A percentile compares a stretch with the other conserved stretches of the same genome.
phyloP scores from a whole-genome alignment of 1,140 invertebrate species.

The Drosophila athabasca region DNA sequence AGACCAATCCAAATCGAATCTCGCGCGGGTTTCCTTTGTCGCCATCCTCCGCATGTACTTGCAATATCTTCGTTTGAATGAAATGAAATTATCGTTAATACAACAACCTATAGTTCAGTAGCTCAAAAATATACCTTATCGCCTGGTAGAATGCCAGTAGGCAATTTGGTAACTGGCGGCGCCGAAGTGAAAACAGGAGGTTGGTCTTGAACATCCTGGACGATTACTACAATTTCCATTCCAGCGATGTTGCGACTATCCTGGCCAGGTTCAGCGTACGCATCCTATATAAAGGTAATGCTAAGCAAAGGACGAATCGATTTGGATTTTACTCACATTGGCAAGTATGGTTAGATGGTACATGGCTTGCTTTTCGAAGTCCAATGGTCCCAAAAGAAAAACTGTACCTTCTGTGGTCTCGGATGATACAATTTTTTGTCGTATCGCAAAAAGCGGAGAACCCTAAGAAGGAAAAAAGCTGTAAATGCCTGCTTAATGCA shows the following conservation, averaged over 20 bases:
- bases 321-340: conserved; percentile 86
- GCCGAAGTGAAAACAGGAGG: conserved; percentile 92
- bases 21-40: conserved; percentile 92
- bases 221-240: conserved; percentile 90
- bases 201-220: conserved; percentile 93
- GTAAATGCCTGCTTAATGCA: conserved; percentile 2
- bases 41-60: conserved; percentile 94
- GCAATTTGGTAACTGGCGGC: conserved; percentile 90
- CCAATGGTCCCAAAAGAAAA: conserved; percentile 89
- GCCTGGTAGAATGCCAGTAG: conserved; percentile 86
- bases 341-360: conserved; percentile 92
- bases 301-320: too few species aligned
- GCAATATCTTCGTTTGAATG: conserved; percentile 85
- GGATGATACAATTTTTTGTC: conserved; percentile 89
- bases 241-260: conserved; percentile 94
- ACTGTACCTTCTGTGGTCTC: conserved; percentile 91
- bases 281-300: conserved; percentile 86
- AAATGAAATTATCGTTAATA: conserved; percentile 1
- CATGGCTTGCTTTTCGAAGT: conserved; percentile 94
- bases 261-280: conserved; percentile 90
- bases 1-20: conserved; percentile 92
- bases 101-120: too few species aligned
- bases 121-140: conserved; percentile 84
- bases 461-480: conserved; percentile 81
- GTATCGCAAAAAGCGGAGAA: conserved; percentile 89